phyloP scores from a whole-genome alignment of 2,797 vertebrate species.

The Lepilemur ruficaudatus region DNA sequence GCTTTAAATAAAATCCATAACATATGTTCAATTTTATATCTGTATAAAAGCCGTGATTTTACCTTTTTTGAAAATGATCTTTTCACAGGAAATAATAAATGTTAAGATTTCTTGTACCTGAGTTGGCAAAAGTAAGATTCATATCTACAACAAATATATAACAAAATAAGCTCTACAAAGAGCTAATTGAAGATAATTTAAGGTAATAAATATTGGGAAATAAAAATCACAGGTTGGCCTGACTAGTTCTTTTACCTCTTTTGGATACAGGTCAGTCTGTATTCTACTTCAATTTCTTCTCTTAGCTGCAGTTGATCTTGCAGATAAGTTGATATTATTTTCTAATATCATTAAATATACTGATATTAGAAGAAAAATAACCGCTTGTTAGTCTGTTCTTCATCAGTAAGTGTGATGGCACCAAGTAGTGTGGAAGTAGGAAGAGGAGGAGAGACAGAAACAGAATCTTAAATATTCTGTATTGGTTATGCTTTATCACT shows the following conservation, averaged over 20 bases:
- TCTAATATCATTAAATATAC: neutral
- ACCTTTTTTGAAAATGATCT: neutral
- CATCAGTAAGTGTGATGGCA: neutral
- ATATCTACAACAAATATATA: neutral
- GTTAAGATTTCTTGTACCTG: neutral
- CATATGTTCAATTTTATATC: neutral
- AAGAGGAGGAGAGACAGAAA: neutral
- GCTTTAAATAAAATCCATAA: neutral
- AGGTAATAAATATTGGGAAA: neutral
- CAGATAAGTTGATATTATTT: neutral
- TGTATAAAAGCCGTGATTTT: neutral
- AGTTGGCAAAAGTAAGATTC: neutral
- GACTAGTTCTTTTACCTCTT: neutral
- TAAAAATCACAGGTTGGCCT: neutral
- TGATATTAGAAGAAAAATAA: neutral
- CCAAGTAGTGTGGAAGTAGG: neutral
- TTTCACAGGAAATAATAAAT: neutral
- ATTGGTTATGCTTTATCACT: neutral
- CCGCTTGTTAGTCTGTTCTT: neutral
- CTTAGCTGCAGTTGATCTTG: neutral
- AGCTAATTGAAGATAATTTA: neutral
- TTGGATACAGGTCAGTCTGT: neutral
- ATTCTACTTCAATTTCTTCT: neutral
- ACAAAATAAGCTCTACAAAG: neutral
- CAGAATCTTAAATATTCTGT: neutral